Percentiles rank a stretch among this genome's conserved stretches.
phyloP scores from a whole-genome alignment of 2,888 invertebrate genomes.

The Brenthis ino region DNA sequence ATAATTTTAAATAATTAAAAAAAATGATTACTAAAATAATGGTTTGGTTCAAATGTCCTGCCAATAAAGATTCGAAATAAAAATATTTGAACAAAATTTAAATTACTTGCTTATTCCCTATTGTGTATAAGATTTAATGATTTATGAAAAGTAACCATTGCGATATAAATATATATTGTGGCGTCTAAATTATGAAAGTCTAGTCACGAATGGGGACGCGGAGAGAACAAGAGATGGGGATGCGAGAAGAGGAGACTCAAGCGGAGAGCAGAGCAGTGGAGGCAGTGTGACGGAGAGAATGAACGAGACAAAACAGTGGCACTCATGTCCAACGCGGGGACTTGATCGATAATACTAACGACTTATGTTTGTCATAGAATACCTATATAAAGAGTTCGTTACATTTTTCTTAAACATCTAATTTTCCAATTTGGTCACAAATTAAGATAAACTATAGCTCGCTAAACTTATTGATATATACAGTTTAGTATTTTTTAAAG shows the following conservation, averaged over 20 bases:
- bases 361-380: constrained; percentile 42
- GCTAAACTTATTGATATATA: constrained; percentile 70
- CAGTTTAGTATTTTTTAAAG: constrained; percentile 62
- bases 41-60: too few relatives aligned
- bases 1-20: too few relatives aligned
- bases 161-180: too few relatives aligned
- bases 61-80: too few relatives aligned
- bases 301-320: constrained; percentile 5
- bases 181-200: too few relatives aligned
- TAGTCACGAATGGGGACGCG: too few relatives aligned
- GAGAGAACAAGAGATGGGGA: too few relatives aligned
- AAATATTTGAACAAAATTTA: too few relatives aligned
- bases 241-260: neutral
- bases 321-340: neutral
- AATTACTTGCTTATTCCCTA: too few relatives aligned
- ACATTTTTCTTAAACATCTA: constrained; percentile 48
- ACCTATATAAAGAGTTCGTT: constrained; percentile 47
- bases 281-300: neutral
- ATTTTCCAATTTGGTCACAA: constrained; percentile 67
- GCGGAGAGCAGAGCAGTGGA: neutral
- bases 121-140: too few relatives aligned
- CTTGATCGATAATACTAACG: constrained; percentile 18
- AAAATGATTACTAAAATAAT: too few relatives aligned
- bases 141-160: too few relatives aligned
- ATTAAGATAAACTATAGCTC: constrained; percentile 57